Evolutionary conservation across 2,888 invertebrate genomes (phyloP).

Genomic region (Netelia melanura): DNA sequence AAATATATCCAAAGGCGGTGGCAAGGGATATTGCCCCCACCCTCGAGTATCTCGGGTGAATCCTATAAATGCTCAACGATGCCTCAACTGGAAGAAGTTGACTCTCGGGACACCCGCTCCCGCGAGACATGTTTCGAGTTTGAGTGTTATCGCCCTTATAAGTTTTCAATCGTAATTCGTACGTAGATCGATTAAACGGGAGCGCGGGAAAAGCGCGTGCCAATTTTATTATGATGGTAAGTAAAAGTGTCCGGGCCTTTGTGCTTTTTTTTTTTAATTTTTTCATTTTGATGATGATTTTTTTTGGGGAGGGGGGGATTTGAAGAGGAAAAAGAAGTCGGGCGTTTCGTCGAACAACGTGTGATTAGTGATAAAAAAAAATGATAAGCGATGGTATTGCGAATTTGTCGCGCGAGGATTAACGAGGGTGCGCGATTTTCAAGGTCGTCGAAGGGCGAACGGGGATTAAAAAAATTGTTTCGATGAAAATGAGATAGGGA

Average conservation of each 20-base stretch:
- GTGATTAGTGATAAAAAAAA: conserved; percentile 44
- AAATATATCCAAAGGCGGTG: conserved; percentile 46
- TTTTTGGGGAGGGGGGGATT: too few species aligned
- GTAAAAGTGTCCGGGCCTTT: conserved; percentile 66
- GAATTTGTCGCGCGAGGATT: background rate
- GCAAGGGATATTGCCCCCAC: conserved; percentile 72
- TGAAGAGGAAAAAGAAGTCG: background rate
- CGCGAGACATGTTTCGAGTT: conserved; percentile 80
- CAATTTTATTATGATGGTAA: conserved; percentile 73
- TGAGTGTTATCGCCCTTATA: conserved; percentile 69
- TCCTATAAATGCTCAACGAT: conserved; percentile 84
- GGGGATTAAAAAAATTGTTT: conserved; percentile 17
- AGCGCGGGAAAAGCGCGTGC: conserved; percentile 52
- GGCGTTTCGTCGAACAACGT: conserved; percentile 39
- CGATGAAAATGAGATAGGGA: background rate
- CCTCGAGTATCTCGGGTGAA: conserved; percentile 78
- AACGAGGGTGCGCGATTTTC: conserved; percentile 31
- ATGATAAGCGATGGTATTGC: background rate
- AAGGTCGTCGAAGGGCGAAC: background rate
- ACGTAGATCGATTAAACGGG: conserved; percentile 45
- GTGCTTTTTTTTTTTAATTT: conserved; percentile 5
- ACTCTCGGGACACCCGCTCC: conserved; percentile 78
- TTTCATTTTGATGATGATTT: background rate
- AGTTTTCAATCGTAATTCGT: conserved; percentile 25
- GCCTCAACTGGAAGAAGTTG: conserved; percentile 77